phyloP scores from a whole-genome alignment of 2,113 vertebrate species.

The Python bivittatus region DNA sequence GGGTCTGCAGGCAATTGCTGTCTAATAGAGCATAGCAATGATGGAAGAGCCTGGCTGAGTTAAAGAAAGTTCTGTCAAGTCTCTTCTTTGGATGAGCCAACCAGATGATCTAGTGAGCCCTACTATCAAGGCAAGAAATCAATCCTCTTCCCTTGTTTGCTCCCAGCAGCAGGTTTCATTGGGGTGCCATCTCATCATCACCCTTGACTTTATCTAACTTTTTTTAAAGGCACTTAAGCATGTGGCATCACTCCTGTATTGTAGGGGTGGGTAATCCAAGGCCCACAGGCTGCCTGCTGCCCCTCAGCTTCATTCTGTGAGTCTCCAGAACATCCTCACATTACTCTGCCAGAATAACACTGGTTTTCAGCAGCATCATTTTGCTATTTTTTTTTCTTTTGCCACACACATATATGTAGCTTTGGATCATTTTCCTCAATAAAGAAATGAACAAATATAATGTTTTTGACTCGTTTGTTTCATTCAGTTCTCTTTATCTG shows the following conservation, averaged over 20 bases:
- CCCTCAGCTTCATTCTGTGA: not conserved
- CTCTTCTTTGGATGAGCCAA: not conserved
- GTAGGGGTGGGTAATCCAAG: not conserved
- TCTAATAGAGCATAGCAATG: not conserved
- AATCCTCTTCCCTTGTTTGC: not conserved
- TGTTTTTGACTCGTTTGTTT: not conserved
- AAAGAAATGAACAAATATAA: not conserved
- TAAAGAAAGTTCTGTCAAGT: not conserved
- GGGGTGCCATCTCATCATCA: not conserved
- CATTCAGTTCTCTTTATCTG: not conserved
- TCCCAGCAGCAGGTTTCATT: not conserved
- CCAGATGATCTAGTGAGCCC: not conserved
- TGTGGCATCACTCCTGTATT: not conserved
- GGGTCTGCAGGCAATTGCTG: not conserved
- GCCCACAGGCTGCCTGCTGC: not conserved
- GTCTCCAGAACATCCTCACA: not conserved
- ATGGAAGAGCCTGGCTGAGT: not conserved
- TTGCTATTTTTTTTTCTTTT: not conserved
- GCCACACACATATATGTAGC: not conserved
- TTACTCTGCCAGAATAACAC: not conserved
- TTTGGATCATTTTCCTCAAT: not conserved
- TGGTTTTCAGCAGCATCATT: not conserved
- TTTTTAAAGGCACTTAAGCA: not conserved
- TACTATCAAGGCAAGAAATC: not conserved
- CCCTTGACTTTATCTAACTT: not conserved